Conservation (phyloP, 1,140 invertebrate genomes). For the Calliphora vicina region DNA sequence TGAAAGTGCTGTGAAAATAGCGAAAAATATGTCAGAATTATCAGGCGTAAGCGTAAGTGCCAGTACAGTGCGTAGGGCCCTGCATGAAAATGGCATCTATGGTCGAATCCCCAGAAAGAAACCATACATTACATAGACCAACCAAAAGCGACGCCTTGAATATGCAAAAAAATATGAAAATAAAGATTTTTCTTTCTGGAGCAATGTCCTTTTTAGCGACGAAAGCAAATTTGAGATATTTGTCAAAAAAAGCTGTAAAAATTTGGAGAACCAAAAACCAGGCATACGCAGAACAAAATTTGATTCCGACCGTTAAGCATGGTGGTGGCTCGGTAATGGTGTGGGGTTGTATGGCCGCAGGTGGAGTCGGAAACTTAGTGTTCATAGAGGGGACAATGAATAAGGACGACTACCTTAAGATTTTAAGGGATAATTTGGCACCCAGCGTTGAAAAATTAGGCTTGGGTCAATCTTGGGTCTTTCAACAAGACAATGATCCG, state of each 20-base stretch:
- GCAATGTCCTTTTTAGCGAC: neutral
- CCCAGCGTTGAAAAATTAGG: slow-evolving; percentile 3
- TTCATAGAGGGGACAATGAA: neutral
- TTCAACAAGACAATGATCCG: too few species aligned
- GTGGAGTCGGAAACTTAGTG: neutral
- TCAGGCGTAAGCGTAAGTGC: neutral
- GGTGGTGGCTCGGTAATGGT: too few species aligned
- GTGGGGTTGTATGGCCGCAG: too few species aligned
- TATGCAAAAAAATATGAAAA: neutral
- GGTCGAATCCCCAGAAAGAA: neutral
- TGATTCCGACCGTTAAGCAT: neutral
- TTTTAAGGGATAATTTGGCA: neutral
- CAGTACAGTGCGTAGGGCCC: neutral
- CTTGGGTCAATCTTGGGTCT: neutral
- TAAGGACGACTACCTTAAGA: neutral
- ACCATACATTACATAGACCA: neutral
- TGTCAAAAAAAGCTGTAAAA: neutral
- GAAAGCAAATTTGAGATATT: slow-evolving; percentile 12
- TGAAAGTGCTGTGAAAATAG: neutral
- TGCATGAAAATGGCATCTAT: neutral
- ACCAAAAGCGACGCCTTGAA: neutral
- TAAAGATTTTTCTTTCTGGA: neutral
- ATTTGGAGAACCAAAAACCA: neutral
- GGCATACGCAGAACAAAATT: neutral
- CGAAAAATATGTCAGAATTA: neutral